Conservation (phyloP, 2,888 invertebrate species). For the Nipponacmea schrenckii region DNA sequence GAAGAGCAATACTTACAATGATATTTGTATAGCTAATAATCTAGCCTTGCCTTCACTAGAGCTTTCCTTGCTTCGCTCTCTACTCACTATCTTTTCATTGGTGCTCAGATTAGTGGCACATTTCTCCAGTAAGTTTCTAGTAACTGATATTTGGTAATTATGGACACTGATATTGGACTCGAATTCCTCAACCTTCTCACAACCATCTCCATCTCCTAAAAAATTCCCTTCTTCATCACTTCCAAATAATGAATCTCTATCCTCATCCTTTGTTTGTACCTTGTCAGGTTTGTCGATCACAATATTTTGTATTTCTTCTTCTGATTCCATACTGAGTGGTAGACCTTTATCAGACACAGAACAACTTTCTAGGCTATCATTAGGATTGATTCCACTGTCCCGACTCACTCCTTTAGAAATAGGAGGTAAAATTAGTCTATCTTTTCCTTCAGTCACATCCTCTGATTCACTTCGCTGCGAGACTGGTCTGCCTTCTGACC, state of each 20-base stretch:
- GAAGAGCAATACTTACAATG: conserved; percentile 29
- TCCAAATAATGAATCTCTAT: conserved; percentile 34
- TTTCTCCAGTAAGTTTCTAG: conserved; percentile 60
- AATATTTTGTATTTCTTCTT: conserved; percentile 21
- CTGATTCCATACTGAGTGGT: not conserved
- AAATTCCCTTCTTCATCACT: conserved; percentile 23
- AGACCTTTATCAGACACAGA: not conserved
- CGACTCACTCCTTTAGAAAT: conserved; percentile 16
- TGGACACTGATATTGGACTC: conserved; percentile 57
- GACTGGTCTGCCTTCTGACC: not conserved
- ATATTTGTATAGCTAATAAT: conserved; percentile 52
- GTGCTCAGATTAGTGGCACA: conserved; percentile 64
- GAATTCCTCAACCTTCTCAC: conserved; percentile 51
- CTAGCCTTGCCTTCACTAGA: conserved; percentile 53
- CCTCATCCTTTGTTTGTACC: conserved; percentile 21
- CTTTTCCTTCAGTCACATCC: conserved; percentile 2
- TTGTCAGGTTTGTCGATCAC: not conserved
- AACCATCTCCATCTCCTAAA: conserved; percentile 17
- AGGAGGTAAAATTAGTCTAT: not conserved
- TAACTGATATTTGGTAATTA: conserved; percentile 61
- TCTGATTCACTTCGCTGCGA: not conserved
- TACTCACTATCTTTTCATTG: conserved; percentile 60
- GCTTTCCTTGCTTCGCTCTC: conserved; percentile 38
- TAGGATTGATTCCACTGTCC: conserved; percentile 32
- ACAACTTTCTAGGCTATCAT: conserved; percentile 26